Conservation (phyloP, 2,797 vertebrate genomes). For the Pangasius krempfi region DNA sequence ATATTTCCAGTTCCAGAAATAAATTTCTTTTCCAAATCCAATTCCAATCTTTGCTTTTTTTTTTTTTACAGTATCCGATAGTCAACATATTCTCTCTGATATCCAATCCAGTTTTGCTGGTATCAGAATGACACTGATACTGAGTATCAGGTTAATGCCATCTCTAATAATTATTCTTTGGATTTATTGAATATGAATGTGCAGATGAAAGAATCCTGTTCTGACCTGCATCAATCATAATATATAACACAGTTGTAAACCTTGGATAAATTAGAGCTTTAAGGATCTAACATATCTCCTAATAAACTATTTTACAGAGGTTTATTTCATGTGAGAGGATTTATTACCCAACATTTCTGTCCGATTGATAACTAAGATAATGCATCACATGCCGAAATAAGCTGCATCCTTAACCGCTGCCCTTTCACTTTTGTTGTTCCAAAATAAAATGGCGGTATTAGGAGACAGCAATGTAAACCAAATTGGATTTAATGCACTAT, state of each 20-base stretch:
- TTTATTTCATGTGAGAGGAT: neutral
- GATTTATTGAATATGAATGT: no score
- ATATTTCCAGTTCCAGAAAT: neutral
- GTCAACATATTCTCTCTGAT: neutral
- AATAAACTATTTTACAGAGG: neutral
- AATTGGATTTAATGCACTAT: no score
- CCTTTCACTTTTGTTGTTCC: no score
- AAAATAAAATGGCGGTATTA: no score
- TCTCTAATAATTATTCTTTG: neutral
- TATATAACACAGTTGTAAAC: no score
- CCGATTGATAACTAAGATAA: neutral
- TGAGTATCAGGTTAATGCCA: neutral
- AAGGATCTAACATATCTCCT: no score
- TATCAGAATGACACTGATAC: neutral
- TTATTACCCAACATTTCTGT: neutral
- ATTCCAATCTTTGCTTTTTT: neutral
- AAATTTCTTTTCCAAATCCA: neutral
- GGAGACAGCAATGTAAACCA: no score
- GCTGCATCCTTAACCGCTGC: no score
- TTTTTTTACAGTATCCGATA: neutral
- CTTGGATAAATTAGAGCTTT: no score
- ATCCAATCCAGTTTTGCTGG: neutral
- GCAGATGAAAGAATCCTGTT: no score
- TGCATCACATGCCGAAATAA: no score
- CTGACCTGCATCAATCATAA: no score